A percentile compares a stretch with the other conserved stretches of the same genome.
Conservation (phyloP, 2,113 vertebrate genomes). For the Hucho hucho region DNA sequence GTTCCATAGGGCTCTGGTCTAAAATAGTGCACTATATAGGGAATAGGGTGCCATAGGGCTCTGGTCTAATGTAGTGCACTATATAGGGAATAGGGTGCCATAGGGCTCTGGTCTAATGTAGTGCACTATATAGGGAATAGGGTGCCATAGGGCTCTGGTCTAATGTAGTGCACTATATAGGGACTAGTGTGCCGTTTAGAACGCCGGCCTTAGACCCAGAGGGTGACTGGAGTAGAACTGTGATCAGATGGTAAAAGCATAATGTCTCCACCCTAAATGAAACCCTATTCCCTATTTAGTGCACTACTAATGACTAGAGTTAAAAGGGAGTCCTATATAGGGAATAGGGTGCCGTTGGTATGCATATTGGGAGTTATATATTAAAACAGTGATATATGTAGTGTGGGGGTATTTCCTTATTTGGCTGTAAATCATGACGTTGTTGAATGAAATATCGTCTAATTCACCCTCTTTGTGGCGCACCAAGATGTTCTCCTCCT, state of each 20-base stretch:
- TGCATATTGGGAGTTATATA: conserved; percentile 28
- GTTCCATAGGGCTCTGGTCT: no score
- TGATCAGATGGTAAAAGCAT: conserved; percentile 45
- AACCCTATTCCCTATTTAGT: no score
- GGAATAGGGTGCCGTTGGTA: conserved; percentile 34
- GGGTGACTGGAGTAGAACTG: conserved; percentile 27
- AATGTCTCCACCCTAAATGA: conserved; percentile 25
- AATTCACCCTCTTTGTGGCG: conserved; percentile 61
- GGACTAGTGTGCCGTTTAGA: no score
- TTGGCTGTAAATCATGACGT: conserved; percentile 62
- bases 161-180: no score
- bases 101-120: no score
- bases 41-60: no score
- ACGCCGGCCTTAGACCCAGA: not conserved
- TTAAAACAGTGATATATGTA: conserved; percentile 37
- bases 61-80: no score
- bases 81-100: no score
- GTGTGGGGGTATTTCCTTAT: conserved; percentile 44
- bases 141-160: no score
- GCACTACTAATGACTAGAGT: not conserved
- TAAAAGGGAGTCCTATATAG: no score
- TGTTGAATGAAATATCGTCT: conserved; percentile 62
- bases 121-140: no score
- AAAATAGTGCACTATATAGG: no score
- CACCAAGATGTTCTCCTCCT: conserved; percentile 42